Evolutionary conservation across 2,888 invertebrate species (phyloP).

Genomic region (Polyommatus icarus): DNA sequence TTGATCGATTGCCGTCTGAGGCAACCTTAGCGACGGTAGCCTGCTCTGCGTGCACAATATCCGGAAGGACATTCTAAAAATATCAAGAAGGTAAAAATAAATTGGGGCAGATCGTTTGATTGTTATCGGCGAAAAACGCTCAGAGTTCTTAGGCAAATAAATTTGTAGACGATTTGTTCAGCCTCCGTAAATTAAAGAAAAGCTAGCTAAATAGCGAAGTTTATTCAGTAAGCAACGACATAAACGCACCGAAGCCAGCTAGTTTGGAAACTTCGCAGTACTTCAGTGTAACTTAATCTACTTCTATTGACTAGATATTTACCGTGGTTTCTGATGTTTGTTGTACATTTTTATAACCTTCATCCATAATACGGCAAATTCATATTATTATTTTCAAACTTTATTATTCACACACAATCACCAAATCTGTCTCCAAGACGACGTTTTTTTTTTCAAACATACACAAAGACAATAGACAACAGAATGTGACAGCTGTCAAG

Average conservation of each 20-base stretch:
- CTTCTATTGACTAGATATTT: conserved; percentile 42
- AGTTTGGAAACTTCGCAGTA: neutral
- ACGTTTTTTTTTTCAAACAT: conserved; percentile 59
- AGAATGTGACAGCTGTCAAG: neutral
- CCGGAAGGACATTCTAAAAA: conserved; percentile 79
- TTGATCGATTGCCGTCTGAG: conserved; percentile 51
- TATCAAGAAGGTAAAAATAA: conserved; percentile 62
- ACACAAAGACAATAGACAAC: conserved; percentile 51
- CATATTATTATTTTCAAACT: conserved; percentile 64
- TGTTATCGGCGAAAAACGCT: neutral
- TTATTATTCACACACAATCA: conserved; percentile 58
- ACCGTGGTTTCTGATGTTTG: conserved; percentile 66
- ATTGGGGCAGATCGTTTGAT: conserved; percentile 38
- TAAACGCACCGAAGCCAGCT: conserved; percentile 27
- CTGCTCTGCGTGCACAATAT: conserved; percentile 78
- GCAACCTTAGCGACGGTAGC: conserved; percentile 59
- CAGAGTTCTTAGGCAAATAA: neutral
- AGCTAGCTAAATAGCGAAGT: neutral
- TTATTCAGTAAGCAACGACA: neutral
- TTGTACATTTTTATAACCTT: conserved; percentile 57
- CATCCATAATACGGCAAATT: conserved; percentile 75
- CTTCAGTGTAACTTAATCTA: conserved; percentile 20
- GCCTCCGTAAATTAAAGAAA: neutral
- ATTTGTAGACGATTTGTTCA: neutral
- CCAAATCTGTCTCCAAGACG: conserved; percentile 74